phyloP scores from a whole-genome alignment of 1,140 invertebrate species.

The Anagrus nilaparvatae region DNA sequence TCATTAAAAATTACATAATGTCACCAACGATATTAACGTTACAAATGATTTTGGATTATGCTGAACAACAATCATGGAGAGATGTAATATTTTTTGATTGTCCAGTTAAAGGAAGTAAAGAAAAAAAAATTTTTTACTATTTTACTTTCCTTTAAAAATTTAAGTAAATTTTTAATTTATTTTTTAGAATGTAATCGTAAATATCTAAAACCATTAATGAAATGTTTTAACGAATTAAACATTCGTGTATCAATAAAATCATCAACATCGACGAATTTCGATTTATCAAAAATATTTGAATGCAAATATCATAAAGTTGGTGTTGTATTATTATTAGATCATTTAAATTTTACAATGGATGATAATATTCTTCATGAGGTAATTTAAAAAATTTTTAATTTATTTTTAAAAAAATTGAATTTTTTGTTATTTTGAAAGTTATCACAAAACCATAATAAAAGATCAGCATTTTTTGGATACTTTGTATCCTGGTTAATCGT shows the following conservation, averaged over 20 bases:
- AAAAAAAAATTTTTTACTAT: too few species aligned
- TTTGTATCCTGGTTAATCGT: slow-evolving; percentile 13
- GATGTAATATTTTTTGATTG: slow-evolving; percentile 33
- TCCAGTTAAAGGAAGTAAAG: slow-evolving; percentile 13
- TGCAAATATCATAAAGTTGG: neutral
- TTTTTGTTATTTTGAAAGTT: slow-evolving; percentile 16
- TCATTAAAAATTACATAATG: too few species aligned
- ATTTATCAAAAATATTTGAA: neutral
- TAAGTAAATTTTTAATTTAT: neutral
- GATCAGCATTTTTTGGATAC: slow-evolving; percentile 13
- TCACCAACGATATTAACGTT: slow-evolving; percentile 21
- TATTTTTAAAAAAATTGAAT: too few species aligned
- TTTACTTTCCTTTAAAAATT: too few species aligned
- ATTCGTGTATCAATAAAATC: slow-evolving; percentile 13
- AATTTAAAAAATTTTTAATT: too few species aligned
- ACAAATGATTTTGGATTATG: slow-evolving; percentile 36
- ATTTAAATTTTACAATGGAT: neutral
- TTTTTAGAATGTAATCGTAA: slow-evolving; percentile 15
- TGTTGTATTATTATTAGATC: slow-evolving; percentile 7
- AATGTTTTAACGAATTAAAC: slow-evolving; percentile 16
- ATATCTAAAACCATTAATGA: slow-evolving; percentile 15
- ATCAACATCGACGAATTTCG: neutral
- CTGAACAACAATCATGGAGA: slow-evolving; percentile 38
- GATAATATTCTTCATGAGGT: slow-evolving; percentile 9
- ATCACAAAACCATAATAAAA: slow-evolving; percentile 13